Base-by-base conservation (phyloP, 37 sponge, comb jelly and placozoan genomes). In the Bolinopsis microptera region DNA sequence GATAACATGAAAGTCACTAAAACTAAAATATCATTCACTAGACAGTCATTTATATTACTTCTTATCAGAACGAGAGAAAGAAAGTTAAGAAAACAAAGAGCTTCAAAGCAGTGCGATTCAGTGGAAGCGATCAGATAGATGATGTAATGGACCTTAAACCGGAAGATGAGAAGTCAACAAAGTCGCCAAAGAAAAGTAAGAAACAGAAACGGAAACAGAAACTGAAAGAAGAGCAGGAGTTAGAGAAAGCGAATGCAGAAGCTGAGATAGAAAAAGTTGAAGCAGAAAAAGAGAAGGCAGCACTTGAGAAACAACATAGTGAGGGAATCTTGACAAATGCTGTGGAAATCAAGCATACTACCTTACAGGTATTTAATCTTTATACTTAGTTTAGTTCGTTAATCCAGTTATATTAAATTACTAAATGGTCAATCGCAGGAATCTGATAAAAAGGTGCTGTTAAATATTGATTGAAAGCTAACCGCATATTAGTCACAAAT, bases 21-120 rank as follows among this genome's bases (percentile, higher is more conserved):
- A n/a, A n/a, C n/a, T n/a, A n/a, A n/a, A n/a, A n/a, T n/a, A n/a
- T n/a, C n/a, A n/a, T n/a, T n/a, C n/a, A n/a, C n/a, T n/a, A n/a
- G n/a, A n/a, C n/a, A n/a, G n/a, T n/a, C n/a, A n/a, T n/a, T n/a
- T n/a, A n/a, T n/a, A n/a, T n/a, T n/a, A n/a, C n/a, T n/a, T n/a
- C n/a, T 80, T 27, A 28, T 28, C 90, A 34, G 35, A 86, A 26
- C 30, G 90, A 86, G 30, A 38, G 61, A 34, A 86, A 86, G 48
- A 86, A 40, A n/a, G 27, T 34, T 39, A 86, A 86, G 90, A 86
- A 86, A 34, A 86, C 38, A 36, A 86, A 86, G 28, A 40, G 75
- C 31, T 72, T 72, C 31, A 72, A 40, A 86, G 90, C 36, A 41
- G 90, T 86, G 0, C 32, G 48, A 34, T 86, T 86, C 28, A 41